Conservation (phyloP, 2,113 vertebrate species). For the Eonycteris spelaea region DNA sequence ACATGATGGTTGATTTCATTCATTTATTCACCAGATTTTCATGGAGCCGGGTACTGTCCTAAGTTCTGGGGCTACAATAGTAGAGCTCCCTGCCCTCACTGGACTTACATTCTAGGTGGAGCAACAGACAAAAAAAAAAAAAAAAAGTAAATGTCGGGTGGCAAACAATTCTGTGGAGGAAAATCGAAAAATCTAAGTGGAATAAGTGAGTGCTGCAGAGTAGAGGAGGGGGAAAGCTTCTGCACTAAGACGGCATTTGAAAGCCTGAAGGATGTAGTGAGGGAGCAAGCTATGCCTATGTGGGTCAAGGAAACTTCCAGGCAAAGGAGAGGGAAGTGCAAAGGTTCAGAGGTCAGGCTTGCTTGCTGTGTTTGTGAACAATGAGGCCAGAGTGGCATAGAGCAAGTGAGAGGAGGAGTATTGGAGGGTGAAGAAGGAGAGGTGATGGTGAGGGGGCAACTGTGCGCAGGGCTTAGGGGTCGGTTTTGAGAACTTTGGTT, state of each 20-base stretch:
- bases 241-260: neutral
- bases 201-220: neutral
- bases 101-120: neutral
- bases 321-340: neutral
- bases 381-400: neutral
- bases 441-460: fast-evolving
- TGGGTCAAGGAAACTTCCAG: neutral
- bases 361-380: neutral
- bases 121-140: neutral
- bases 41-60: neutral
- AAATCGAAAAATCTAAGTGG: neutral
- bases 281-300: neutral
- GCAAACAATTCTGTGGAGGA: neutral
- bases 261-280: neutral
- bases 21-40: neutral
- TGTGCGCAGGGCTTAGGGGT: no score
- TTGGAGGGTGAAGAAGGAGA: neutral
- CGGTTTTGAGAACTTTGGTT: neutral
- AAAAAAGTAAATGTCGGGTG: neutral
- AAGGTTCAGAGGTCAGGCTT: neutral
- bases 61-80: neutral
- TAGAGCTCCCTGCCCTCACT: neutral
- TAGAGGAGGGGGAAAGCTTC: neutral
- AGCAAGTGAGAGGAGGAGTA: neutral
- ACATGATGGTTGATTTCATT: neutral